phyloP scores from a whole-genome alignment of 1,140 invertebrate species.

The Armadillidium nasatum region DNA sequence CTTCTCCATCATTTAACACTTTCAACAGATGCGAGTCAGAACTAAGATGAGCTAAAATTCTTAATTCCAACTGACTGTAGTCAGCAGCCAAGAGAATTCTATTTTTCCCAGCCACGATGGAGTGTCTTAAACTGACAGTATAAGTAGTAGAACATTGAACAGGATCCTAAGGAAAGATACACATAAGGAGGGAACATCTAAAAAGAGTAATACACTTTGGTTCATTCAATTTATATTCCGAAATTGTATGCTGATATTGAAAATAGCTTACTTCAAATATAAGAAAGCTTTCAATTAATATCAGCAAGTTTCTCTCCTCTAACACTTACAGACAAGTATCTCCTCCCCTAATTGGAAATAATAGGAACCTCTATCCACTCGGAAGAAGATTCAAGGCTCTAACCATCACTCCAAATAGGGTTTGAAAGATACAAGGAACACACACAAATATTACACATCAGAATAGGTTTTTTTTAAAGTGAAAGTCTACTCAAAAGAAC shows the following conservation, averaged over 20 bases:
- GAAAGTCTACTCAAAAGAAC: neutral
- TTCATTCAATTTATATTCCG: neutral
- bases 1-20: constrained; percentile 65
- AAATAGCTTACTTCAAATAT: too few species aligned
- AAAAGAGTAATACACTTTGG: too few species aligned
- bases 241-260: neutral
- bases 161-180: too few species aligned
- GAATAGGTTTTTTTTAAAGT: neutral
- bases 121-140: too few species aligned
- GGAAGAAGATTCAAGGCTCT: neutral
- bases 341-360: neutral
- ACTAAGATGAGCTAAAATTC: constrained; percentile 86
- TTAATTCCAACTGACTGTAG: constrained; percentile 91
- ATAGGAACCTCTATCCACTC: neutral
- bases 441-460: neutral
- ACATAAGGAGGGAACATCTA: neutral
- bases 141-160: too few species aligned
- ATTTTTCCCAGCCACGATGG: constrained; percentile 46
- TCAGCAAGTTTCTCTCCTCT: neutral
- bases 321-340: neutral
- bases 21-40: constrained; percentile 65
- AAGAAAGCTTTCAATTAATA: neutral
- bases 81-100: constrained; percentile 76
- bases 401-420: neutral
- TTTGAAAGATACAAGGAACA: neutral